Conservation (phyloP, 2,888 invertebrate genomes). For the Taphrorychus bicolor region DNA sequence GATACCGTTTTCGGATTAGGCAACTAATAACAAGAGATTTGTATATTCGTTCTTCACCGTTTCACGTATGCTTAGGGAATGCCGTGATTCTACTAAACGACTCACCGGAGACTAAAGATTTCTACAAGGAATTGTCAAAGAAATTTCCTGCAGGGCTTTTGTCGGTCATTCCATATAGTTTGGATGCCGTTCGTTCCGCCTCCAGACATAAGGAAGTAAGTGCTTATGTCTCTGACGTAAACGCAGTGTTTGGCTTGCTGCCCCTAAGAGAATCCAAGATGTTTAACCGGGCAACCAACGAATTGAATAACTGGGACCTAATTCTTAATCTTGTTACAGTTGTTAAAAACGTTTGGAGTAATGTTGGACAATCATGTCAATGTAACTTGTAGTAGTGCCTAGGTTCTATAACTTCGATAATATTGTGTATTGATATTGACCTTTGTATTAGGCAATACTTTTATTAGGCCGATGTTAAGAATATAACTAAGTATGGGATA, state of each 20-base stretch:
- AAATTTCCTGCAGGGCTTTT: constrained; percentile 46
- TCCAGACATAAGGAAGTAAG: constrained; percentile 45
- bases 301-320: constrained; percentile 42
- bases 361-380: constrained; percentile 50
- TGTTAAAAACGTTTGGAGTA: constrained; percentile 53
- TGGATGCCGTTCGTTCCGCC: constrained; percentile 39
- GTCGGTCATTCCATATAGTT: constrained; percentile 42
- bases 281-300: constrained; percentile 35
- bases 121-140: constrained; percentile 45
- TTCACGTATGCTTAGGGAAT: too few species aligned
- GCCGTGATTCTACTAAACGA: constrained; percentile 49
- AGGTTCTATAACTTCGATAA: too few species aligned
- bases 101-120: constrained; percentile 24
- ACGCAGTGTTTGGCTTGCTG: constrained; percentile 22
- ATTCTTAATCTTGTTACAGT: constrained; percentile 44
- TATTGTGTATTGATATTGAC: too few species aligned
- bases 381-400: constrained; percentile 43
- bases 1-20: not conserved
- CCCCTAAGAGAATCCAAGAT: constrained; percentile 37
- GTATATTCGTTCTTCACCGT: not conserved
- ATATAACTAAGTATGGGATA: too few species aligned
- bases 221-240: constrained; percentile 33
- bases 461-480: too few species aligned
- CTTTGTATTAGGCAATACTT: too few species aligned
- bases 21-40: not conserved